Evolutionary conservation across 2,113 vertebrate species (phyloP).

Genomic region (Pseudolaguvia tuberculata): DNA sequence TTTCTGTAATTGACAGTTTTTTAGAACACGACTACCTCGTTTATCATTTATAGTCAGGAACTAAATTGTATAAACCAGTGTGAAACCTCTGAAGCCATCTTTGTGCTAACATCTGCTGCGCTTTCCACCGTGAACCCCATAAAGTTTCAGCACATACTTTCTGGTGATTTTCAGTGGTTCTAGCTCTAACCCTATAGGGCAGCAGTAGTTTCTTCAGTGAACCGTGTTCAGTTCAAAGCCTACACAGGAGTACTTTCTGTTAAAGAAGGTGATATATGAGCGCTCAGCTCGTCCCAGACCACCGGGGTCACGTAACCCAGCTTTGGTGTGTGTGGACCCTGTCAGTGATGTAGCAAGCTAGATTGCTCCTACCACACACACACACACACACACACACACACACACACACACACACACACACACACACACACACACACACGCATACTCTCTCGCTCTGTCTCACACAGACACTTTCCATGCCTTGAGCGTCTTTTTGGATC

Average conservation of each 20-base stretch:
- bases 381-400: slow-evolving; percentile 6
- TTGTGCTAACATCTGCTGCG: slow-evolving; percentile 61
- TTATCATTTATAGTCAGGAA: not conserved
- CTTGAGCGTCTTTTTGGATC: slow-evolving; percentile 38
- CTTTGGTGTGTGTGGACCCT: slow-evolving; percentile 49
- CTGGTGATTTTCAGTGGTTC: slow-evolving; percentile 57
- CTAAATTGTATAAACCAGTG: slow-evolving; percentile 32
- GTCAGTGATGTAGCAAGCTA: slow-evolving; percentile 37
- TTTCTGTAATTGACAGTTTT: not conserved
- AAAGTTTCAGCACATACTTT: slow-evolving; percentile 62
- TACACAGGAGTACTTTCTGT: slow-evolving; percentile 56
- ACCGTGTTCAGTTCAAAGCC: slow-evolving; percentile 67
- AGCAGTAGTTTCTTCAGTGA: slow-evolving; percentile 60
- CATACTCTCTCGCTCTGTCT: not conserved
- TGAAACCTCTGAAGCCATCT: not conserved
- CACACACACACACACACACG: slow-evolving; percentile 7
- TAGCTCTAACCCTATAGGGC: slow-evolving; percentile 61
- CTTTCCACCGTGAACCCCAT: slow-evolving; percentile 63
- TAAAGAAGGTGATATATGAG: slow-evolving; percentile 62
- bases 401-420: slow-evolving; percentile 26
- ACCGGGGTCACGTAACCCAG: slow-evolving; percentile 56
- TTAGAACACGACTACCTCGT: not conserved
- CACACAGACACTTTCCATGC: slow-evolving; percentile 45
- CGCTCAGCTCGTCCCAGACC: slow-evolving; percentile 55
- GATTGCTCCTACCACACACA: slow-evolving; percentile 12